Conservation (phyloP, 2,113 vertebrate species). For the Callithrix jacchus region DNA sequence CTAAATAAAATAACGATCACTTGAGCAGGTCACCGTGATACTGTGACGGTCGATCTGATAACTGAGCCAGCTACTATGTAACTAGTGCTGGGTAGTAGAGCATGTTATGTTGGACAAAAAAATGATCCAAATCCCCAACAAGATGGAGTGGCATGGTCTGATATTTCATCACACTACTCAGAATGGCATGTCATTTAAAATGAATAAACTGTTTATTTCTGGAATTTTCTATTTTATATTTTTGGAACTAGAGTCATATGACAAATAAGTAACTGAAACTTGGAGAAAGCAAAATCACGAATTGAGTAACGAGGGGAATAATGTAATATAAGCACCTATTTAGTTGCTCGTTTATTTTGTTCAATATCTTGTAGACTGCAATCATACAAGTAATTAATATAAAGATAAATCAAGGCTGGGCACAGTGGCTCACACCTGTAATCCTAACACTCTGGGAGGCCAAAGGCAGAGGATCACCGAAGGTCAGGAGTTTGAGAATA, state of each 20-base stretch:
- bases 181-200: not conserved
- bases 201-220: not conserved
- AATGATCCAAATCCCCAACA: not conserved
- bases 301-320: no score
- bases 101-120: not conserved
- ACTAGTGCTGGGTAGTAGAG: not conserved
- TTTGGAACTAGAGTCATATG: not conserved
- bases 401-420: not conserved
- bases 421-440: no score
- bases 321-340: not conserved
- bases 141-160: not conserved
- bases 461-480: no score
- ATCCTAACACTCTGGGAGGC: no score
- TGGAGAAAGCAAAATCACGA: not conserved
- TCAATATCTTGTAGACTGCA: not conserved
- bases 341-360: not conserved
- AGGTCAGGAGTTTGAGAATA: no score
- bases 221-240: not conserved
- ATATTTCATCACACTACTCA: not conserved
- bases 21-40: not conserved
- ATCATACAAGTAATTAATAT: slow-evolving; percentile 17
- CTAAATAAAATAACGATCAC: not conserved
- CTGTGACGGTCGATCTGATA: not conserved
- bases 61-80: not conserved
- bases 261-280: not conserved